phyloP scores from a whole-genome alignment of 2,797 vertebrate species.

The Silurus lanzhouensis region DNA sequence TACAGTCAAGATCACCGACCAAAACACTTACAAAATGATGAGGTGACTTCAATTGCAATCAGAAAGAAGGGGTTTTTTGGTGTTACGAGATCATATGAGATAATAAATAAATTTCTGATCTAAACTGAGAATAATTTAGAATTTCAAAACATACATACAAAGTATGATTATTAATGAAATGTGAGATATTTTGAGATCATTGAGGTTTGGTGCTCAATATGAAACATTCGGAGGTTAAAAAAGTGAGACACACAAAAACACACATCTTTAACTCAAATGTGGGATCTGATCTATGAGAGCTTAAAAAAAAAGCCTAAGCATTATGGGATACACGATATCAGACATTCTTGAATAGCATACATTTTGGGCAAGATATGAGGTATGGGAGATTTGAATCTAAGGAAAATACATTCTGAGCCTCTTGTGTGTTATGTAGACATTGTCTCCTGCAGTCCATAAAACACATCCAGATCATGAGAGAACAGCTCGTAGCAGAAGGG shows the following conservation, averaged over 20 bases:
- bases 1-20: conserved; percentile 80
- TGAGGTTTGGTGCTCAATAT: not conserved
- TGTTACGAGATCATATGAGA: not conserved
- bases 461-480: conserved; percentile 79
- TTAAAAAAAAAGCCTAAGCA: too few species aligned
- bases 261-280: too few species aligned
- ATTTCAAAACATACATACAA: not conserved
- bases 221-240: not conserved
- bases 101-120: not conserved
- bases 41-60: conserved; percentile 68
- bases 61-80: too few species aligned
- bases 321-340: not conserved
- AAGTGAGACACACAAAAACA: not conserved
- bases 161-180: not conserved
- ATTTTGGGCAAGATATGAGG: too few species aligned
- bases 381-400: not conserved
- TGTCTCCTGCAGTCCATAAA: conserved; percentile 84
- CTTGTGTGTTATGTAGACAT: conserved; percentile 66
- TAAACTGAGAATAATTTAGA: not conserved
- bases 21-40: conserved; percentile 80
- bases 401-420: too few species aligned
- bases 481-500: conserved; percentile 74
- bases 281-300: too few species aligned
- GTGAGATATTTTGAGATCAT: too few species aligned
- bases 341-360: not conserved